These are phyloP conservation scores for Tachystola acroxantha DNA, from an alignment of 2,888 invertebrate species.

Conservation along the genomic window DNA sequence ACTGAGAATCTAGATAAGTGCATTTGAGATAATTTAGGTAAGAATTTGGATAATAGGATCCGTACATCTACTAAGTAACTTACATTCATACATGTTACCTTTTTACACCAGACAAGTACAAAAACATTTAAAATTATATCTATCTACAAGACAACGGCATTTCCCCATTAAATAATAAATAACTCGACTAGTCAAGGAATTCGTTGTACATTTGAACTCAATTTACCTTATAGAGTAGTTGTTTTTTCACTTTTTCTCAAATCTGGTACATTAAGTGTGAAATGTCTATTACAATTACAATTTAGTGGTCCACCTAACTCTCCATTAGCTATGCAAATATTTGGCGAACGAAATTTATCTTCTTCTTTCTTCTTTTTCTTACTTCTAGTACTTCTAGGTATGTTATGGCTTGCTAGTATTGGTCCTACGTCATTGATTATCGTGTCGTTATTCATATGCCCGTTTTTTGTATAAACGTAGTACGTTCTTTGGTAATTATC, in stretches of 20 bases:
- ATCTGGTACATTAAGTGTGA: slow-evolving; percentile 61
- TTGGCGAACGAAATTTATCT: slow-evolving; percentile 60
- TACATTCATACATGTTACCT: too few species aligned
- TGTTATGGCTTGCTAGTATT: slow-evolving; percentile 38
- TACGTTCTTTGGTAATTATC: slow-evolving; percentile 42
- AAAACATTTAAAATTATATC: too few species aligned
- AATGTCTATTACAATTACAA: slow-evolving; percentile 69
- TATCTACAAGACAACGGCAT: too few species aligned
- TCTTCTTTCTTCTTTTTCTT: slow-evolving; percentile 40
- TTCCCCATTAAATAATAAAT: slow-evolving; percentile 32
- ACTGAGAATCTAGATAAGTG: neutral
- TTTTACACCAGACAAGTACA: too few species aligned
- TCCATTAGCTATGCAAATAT: slow-evolving; percentile 60
- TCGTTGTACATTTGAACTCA: slow-evolving; percentile 31
- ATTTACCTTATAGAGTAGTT: slow-evolving; percentile 47
- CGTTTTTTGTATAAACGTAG: slow-evolving; percentile 38
- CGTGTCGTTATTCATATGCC: slow-evolving; percentile 25
- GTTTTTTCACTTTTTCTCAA: slow-evolving; percentile 55
- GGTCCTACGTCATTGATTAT: slow-evolving; percentile 30
- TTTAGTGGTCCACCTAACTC: slow-evolving; percentile 54
- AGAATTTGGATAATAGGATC: too few species aligned
- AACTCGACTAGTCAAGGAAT: slow-evolving; percentile 46
- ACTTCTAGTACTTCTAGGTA: slow-evolving; percentile 45
- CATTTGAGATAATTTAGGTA: too few species aligned
- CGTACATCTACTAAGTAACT: too few species aligned